Percentiles rank a stretch among this genome's conserved stretches.
Evolutionary conservation across 2,113 vertebrate species (phyloP).

Genomic region (Danio rerio): GRCz12tu NC_133183.1:43774501-43775000

Average conservation of each 20-base stretch:
- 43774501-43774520: no score
- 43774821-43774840: background rate
- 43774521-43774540: no score
- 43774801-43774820: background rate
- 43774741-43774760: background rate
- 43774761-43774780: background rate
- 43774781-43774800: background rate
- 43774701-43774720: background rate
- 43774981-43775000: background rate
- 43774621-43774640: background rate
- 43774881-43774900: background rate
- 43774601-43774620: no score
- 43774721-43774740: background rate
- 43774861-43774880: slow-evolving; percentile 6
- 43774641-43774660: background rate
- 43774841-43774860: slow-evolving; percentile 1
- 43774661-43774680: slow-evolving; percentile 2
- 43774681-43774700: background rate
- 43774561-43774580: no score
- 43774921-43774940: slow-evolving; percentile 10
- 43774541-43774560: no score
- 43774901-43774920: slow-evolving; percentile 9
- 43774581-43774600: no score
- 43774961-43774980: slow-evolving; percentile 24
- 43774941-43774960: background rate